Evolutionary conservation across 2,113 vertebrate species (phyloP), one percentile per base, ranked within the genome.

Genomic region (Nymphicus hollandicus): DNA sequence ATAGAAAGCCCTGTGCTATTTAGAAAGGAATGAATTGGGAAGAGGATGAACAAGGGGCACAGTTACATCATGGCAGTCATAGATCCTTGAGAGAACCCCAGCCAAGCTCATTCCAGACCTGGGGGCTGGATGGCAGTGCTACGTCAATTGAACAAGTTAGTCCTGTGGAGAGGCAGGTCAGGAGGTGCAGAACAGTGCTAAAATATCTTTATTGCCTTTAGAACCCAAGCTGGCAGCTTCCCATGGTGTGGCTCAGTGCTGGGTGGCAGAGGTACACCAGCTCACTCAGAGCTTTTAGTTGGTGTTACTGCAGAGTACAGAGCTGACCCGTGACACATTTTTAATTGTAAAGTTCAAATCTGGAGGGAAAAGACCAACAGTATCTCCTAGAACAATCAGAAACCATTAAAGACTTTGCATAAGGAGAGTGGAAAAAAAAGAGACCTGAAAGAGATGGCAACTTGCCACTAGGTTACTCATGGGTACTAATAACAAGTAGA

Each of bases 401-500:
- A 95, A 55, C 64, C 33, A 63, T 71, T 72, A 82, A 76, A 76
- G n/a, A 41, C 71, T 85, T 91, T 85, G 39, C 55, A 39, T 73
- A 87, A 80, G 25, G 37, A 49, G 39, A 71, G 17, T 6, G 33
- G 5, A 4, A 25, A 69, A 61, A 72, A 78, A 41, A 70, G 7
- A 66, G 29, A 89, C 20, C 63, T 76, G 73, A 81, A 88, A 69
- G 41, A 65, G 41, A 46, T 89, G 95, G 89, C 66, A 91, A 53
- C 37, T 86, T 95, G 91, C 87, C 84, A 69, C 28, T 24, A 49
- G 35, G 66, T 94, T 87, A 82, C 65, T 89, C 19, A 6, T n/a
- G 71, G 61, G 58, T 71, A 80, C 66, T 53, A 84, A 85, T 82
- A 88, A 82, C 63, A 95, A 95, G 63, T n/a, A 76, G 78, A 89